Percentiles rank a stretch among this genome's conserved stretches.
These are phyloP conservation scores for Neria commutata DNA, from an alignment of 2,888 invertebrate species.

Conservation along the genomic window DNA sequence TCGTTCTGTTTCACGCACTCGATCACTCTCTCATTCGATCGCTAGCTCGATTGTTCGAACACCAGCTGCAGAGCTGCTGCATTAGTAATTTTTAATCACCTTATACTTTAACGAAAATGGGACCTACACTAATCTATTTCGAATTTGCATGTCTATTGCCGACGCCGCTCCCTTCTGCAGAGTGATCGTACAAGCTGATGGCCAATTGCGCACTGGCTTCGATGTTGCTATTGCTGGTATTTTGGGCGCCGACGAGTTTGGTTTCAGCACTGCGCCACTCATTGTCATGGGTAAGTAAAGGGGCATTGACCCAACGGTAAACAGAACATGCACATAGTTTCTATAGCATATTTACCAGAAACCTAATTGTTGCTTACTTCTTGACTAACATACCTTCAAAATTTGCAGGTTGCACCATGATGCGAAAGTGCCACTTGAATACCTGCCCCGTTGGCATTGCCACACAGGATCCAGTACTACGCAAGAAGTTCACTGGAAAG, in stretches of 20 bases:
- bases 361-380: no score
- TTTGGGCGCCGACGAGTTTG: constrained; percentile 97
- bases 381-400: no score
- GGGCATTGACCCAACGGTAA: background rate
- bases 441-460: constrained; percentile 99
- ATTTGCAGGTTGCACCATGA: constrained; percentile 90
- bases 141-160: no score
- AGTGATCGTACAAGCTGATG: constrained; percentile 95
- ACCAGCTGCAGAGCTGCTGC: constrained; percentile 55
- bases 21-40: constrained; percentile 43
- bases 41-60: constrained; percentile 40
- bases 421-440: constrained; percentile 99
- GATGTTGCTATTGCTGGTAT: constrained; percentile 96
- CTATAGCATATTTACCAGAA: background rate
- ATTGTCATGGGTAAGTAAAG: constrained; percentile 80
- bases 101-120: constrained; percentile 35
- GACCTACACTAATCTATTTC: constrained; percentile 44
- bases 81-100: constrained; percentile 60
- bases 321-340: background rate
- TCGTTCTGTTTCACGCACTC: constrained; percentile 30
- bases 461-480: constrained; percentile 93
- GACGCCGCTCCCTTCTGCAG: constrained; percentile 66
- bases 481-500: constrained; percentile 96
- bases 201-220: constrained; percentile 92
- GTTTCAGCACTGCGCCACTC: constrained; percentile 97